Evolutionary conservation across 2,797 vertebrate genomes (phyloP), one percentile per base, ranked within the genome.

Genomic region (Pristis pectinata): DNA sequence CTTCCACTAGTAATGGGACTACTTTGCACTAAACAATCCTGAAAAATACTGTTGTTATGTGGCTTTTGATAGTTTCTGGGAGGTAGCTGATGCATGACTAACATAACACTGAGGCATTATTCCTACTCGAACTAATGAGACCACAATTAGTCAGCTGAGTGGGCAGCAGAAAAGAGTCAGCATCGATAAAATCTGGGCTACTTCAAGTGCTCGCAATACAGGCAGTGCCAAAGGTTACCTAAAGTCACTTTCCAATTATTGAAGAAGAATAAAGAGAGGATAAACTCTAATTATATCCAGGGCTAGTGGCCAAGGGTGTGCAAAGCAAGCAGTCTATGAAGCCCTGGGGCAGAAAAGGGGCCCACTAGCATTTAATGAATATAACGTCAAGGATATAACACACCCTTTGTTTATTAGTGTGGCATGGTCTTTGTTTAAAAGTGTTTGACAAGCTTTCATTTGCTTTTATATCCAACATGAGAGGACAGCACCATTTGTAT

Each of bases 71-170:
- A 94, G 93, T 96, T 96, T 96, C 95, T 96, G 95, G 95, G 95
- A 95, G 95, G 95, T 94, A 95, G 95, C 95, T 96, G 95, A 95
- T 95, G 95, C 96, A 95, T 96, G 95, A 96, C 96, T 96, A 96
- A 96, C 96, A 95, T 95, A 96, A 96, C 95, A 95, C 95, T 96
- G 72, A 94, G 70, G 92, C 92, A 94, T 70, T 94, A 94, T 74
- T 94, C 92, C 70, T 53, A 76, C 24, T 94, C 44, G 22, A 94
- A 76, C 70, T 74, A 94, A 94, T 94, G 92, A 94, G 92, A 94
- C 92, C 92, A 94, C 92, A 94, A 94, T 94, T 94, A 94, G 92
- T 34, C 44, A 76, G 64, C 44, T 74, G 67, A 94, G 92, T 53
- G 92, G 92, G 72, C 70, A 94, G 70, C 92, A 94, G 92, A 94